Base-by-base conservation (phyloP, 2,797 vertebrate species). In the Chromis chromis region DNA sequence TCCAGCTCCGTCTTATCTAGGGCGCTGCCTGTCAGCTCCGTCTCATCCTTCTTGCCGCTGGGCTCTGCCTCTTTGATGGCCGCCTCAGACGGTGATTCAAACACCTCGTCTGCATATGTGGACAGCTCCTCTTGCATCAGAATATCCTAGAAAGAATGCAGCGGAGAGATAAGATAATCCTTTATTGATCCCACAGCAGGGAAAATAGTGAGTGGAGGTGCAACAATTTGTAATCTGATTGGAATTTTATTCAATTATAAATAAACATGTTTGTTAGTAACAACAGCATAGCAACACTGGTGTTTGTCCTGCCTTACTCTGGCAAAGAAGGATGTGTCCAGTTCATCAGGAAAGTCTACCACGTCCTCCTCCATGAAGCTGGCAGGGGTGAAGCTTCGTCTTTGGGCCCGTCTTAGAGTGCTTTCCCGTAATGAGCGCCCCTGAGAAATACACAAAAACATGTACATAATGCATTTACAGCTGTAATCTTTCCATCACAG, bases 311-410 rank as follows among this genome's bases (percentile, higher is more conserved):
- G 2, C 21, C 91, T 91, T 84, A 99, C 97, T 94, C 96, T 95
- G 83, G 97, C 96, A 6, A 99, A 99, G 93, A 99, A 99, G 40
- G 97, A 99, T 0, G 98, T 99, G 90, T 99, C 98, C 0, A 99
- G 88, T 74, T 99, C 98, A 63, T 99, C 98, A 0, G 96, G 95
- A 81, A 99, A 99, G 88, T 99, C 98, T 12, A 95, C 92, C 0
- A 96, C 95, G 79, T 99, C 98, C 81, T 99, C 98, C 82, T 99
- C 98, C 91, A 99, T 89, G 92, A 97, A 99, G 86, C 98, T 99
- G 82, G 96, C 97, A 0, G 98, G 96, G 1, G 97, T 98, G 79
- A 99, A 99, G 91, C 98, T 99, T 68, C 97, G 95, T 59, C 97
- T 94, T 78, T 96, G 96, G 31, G 93, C 90, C 46, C 94, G 93